Evolutionary conservation across 1,140 invertebrate genomes (phyloP), one percentile per base, ranked within the genome.

Genomic region (Euura saliciscinereae): DNA sequence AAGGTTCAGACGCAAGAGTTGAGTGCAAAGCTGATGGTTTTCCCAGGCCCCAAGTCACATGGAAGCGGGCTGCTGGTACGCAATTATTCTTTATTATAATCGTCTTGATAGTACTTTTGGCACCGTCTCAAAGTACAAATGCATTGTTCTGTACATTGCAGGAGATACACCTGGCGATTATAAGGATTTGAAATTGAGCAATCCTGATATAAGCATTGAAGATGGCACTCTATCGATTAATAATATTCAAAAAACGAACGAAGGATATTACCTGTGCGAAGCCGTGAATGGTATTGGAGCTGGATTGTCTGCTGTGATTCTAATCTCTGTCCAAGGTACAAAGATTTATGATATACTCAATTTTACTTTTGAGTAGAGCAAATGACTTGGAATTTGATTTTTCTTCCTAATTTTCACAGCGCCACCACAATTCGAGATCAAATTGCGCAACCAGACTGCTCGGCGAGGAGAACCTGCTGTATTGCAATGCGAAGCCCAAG

Each of bases 11-110:
- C 86, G 96, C 96, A 72, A 93, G 95, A 83, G 92, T 98, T 77
- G 96, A 98, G 90, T 99, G 97, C 87, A 97, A 97, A 91, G 96
- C 96, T 81, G 95, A 97, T 88, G 97, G 97, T 75, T 98, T 97
- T 87, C 97, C 97, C 44, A 94, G 94, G 88, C 97, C 97, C 69
- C 91, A 93, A 82, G 94, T 98, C 11, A 95, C 94, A 76, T 99
- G 97, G 97, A 98, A 97, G 88, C 95, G 95, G 90, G 95, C 96
- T 84, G 94, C 95, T 89, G 96, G 95, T 97, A 90, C 85, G 83
- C 3, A 71, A 67, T 71, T 68, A 71, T 69, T 73, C 74, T 46
- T 67, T 68, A 71, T 44, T 51, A 64, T 8, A 65, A 67, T 45
- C n/a, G 65, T 59, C 28, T 72, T 5, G 5, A 68, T 1, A 69